Evolutionary conservation across 35 echinoderm and acorn worm genomes (phyloP).

Genomic region (Holothuria glaberrima): DNA sequence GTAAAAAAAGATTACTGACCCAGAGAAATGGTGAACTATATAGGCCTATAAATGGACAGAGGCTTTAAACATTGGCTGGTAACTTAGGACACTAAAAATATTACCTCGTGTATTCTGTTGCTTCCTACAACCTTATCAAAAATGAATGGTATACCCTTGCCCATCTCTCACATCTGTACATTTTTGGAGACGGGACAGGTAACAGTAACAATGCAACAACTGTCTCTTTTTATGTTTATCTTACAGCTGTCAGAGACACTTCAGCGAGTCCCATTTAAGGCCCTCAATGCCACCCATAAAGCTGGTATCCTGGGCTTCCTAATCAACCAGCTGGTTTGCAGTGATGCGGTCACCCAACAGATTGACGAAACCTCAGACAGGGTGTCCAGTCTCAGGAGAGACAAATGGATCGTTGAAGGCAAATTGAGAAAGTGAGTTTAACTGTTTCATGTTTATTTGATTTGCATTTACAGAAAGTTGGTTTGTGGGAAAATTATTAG

Average conservation of each 20-base stretch:
- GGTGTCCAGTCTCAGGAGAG: constrained; percentile 84
- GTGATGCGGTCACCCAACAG: constrained; percentile 72
- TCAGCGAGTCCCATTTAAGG: constrained; percentile 74
- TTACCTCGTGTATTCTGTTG: too few relatives aligned
- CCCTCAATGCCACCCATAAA: constrained; percentile 84
- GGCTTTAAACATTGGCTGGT: too few relatives aligned
- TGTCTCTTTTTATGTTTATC: too few relatives aligned
- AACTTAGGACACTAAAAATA: too few relatives aligned
- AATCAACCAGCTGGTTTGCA: constrained; percentile 98
- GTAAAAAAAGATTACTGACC: too few relatives aligned
- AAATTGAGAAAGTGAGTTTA: constrained; percentile 97
- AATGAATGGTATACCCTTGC: too few relatives aligned
- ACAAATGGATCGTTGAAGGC: constrained; percentile 98
- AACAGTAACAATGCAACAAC: too few relatives aligned
- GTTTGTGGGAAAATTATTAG: neutral
- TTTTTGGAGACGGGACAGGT: too few relatives aligned
- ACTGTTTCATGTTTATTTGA: neutral
- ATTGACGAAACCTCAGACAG: constrained; percentile 90
- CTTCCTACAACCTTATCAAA: too few relatives aligned
- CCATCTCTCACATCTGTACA: too few relatives aligned
- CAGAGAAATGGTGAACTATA: too few relatives aligned
- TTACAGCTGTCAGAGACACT: constrained; percentile 66
- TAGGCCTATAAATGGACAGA: too few relatives aligned
- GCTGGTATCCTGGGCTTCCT: constrained; percentile 88
- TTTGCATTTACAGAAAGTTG: neutral